Conservation (phyloP, 1,140 invertebrate genomes). For the Hylaeus anthracinus region DNA sequence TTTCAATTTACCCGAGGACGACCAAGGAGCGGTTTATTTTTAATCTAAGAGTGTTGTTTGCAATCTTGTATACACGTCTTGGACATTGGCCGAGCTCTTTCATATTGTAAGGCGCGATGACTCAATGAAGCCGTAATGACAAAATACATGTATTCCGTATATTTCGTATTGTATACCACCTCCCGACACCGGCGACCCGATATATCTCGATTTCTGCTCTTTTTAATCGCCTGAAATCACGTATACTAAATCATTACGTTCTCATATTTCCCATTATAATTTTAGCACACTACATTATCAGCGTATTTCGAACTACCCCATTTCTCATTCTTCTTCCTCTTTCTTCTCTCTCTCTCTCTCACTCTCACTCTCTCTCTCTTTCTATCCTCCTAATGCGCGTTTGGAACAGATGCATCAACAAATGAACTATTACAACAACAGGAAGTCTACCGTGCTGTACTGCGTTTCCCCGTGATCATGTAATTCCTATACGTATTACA, state of each 20-base stretch:
- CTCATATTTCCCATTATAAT: not conserved
- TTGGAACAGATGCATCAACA: conserved; percentile 29
- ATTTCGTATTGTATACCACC: conserved; percentile 25
- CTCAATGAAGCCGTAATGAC: conserved; percentile 48
- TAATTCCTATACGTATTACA: conserved; percentile 25
- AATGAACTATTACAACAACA: conserved; percentile 48
- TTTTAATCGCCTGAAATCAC: conserved; percentile 26
- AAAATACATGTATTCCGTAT: conserved; percentile 32
- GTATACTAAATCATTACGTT: conserved; percentile 14
- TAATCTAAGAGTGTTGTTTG: conserved; percentile 25
- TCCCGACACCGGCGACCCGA: conserved; percentile 23
- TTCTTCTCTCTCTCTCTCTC: not conserved
- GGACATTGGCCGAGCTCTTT: conserved; percentile 51
- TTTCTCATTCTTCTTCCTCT: not conserved
- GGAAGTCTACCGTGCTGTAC: conserved; percentile 47
- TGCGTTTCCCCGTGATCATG: conserved; percentile 23
- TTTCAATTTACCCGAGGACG: conserved; percentile 33
- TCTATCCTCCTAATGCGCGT: conserved; percentile 21
- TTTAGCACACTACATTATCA: conserved; percentile 19
- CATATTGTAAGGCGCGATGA: conserved; percentile 51
- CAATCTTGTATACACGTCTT: conserved; percentile 23
- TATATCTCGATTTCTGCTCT: conserved; percentile 19
- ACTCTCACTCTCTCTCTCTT: not conserved
- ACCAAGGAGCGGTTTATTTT: conserved; percentile 56
- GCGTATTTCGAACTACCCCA: conserved; percentile 26